These are phyloP conservation scores for Chorisops tibialis DNA, from an alignment of 2,888 invertebrate genomes.

Conservation along the genomic window DNA sequence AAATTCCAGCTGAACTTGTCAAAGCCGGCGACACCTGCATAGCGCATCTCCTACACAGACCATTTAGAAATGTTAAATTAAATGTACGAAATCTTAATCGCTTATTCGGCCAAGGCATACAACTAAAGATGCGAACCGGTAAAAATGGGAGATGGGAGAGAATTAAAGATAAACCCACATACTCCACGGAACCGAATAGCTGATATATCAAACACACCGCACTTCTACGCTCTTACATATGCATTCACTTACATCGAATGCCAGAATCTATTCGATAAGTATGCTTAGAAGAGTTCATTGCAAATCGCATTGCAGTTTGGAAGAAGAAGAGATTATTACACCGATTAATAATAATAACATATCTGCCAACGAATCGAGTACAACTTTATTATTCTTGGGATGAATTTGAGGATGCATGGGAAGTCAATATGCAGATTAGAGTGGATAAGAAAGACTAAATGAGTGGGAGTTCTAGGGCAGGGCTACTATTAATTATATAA, in stretches of 20 bases:
- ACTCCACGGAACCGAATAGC: slow-evolving; percentile 60
- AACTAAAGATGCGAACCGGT: slow-evolving; percentile 74
- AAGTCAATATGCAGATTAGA: too few relatives aligned
- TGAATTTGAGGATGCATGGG: too few relatives aligned
- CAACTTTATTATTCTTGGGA: too few relatives aligned
- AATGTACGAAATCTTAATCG: slow-evolving; percentile 85
- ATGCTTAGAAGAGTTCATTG: slow-evolving; percentile 56
- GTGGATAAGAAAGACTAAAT: too few relatives aligned
- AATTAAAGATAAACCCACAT: slow-evolving; percentile 74
- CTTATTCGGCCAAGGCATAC: slow-evolving; percentile 88
- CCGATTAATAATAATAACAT: not conserved
- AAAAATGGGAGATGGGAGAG: slow-evolving; percentile 80
- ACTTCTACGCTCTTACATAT: slow-evolving; percentile 88
- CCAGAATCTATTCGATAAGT: slow-evolving; percentile 66
- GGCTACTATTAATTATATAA: too few relatives aligned
- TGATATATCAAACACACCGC: slow-evolving; percentile 68
- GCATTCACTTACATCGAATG: slow-evolving; percentile 83
- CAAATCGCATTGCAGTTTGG: slow-evolving; percentile 22
- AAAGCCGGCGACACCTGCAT: too few relatives aligned
- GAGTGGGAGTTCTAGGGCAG: too few relatives aligned
- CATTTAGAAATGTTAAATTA: slow-evolving; percentile 64
- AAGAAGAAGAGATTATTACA: slow-evolving; percentile 1
- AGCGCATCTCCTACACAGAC: too few relatives aligned
- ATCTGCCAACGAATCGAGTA: too few relatives aligned
- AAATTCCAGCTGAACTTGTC: too few relatives aligned